phyloP scores from a whole-genome alignment of 2,888 invertebrate species.

The Beris chalybata region DNA sequence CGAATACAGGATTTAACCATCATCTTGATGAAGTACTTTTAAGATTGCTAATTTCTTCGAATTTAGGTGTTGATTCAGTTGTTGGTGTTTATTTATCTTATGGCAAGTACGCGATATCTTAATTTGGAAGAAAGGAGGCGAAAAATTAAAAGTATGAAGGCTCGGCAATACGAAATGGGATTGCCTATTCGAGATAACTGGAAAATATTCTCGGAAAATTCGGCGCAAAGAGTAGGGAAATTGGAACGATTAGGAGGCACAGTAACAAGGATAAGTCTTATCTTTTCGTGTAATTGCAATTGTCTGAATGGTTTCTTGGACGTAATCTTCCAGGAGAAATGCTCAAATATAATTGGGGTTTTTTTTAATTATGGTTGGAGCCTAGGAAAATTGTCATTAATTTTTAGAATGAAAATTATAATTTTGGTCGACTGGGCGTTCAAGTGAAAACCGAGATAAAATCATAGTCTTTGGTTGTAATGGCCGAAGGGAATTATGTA shows the following conservation, averaged over 20 bases:
- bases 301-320: neutral
- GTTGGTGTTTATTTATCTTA: slow-evolving; percentile 35
- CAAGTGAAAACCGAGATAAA: too few species aligned
- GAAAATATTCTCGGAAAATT: slow-evolving; percentile 30
- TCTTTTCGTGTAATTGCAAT: slow-evolving; percentile 32
- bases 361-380: slow-evolving; percentile 7
- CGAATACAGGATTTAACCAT: slow-evolving; percentile 9
- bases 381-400: neutral
- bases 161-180: slow-evolving; percentile 20
- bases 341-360: neutral
- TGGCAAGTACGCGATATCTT: neutral
- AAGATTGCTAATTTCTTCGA: slow-evolving; percentile 36
- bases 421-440: too few species aligned
- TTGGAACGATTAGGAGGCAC: slow-evolving; percentile 27
- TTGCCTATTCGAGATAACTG: slow-evolving; percentile 31
- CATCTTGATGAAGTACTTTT: slow-evolving; percentile 33
- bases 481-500: too few species aligned
- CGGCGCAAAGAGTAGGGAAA: slow-evolving; percentile 16
- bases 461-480: too few species aligned
- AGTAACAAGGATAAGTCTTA: slow-evolving; percentile 15
- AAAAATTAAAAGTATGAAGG: slow-evolving; percentile 8
- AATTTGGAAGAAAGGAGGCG: slow-evolving; percentile 3
- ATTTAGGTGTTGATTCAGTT: slow-evolving; percentile 37
- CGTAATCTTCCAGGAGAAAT: neutral
- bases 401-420: neutral